phyloP scores from a whole-genome alignment of 64 coral and sea anemone genomes.

The Actinia equina region DNA sequence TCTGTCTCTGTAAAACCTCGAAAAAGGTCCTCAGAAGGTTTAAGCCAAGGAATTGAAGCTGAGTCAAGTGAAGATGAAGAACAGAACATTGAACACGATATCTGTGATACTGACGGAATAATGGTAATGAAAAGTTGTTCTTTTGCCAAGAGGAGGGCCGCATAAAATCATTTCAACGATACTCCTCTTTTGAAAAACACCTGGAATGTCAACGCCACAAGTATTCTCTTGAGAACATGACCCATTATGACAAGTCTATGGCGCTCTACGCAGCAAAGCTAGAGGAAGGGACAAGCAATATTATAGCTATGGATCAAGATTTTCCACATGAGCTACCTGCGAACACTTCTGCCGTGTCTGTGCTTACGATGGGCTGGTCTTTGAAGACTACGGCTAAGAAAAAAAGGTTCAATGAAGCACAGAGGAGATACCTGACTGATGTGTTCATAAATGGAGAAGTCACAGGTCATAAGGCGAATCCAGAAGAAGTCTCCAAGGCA shows the following conservation, averaged over 20 bases:
- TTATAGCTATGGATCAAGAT: not conserved
- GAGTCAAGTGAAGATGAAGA: constrained; percentile 8
- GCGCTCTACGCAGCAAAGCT: not conserved
- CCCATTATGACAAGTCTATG: not conserved
- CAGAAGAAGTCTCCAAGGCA: constrained; percentile 34
- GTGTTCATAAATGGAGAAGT: constrained; percentile 35
- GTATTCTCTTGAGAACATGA: not conserved
- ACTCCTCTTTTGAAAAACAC: constrained; percentile 12
- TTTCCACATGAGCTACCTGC: not conserved
- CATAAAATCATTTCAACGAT: constrained; percentile 23
- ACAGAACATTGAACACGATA: not conserved
- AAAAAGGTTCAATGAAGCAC: constrained; percentile 15
- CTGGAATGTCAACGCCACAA: not conserved
- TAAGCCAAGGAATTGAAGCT: too few species aligned
- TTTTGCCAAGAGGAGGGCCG: not conserved
- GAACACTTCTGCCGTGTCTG: not conserved
- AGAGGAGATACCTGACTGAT: constrained; percentile 50
- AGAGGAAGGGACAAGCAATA: not conserved
- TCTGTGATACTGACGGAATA: not conserved
- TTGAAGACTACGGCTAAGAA: constrained; percentile 41
- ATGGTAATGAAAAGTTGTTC: not conserved
- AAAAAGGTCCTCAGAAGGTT: not conserved
- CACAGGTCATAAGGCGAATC: constrained; percentile 52
- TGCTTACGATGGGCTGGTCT: constrained; percentile 49
- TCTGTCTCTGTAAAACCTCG: not conserved